Conservation (phyloP, 2,888 invertebrate genomes). For the Sarcophaga caerulescens region DNA sequence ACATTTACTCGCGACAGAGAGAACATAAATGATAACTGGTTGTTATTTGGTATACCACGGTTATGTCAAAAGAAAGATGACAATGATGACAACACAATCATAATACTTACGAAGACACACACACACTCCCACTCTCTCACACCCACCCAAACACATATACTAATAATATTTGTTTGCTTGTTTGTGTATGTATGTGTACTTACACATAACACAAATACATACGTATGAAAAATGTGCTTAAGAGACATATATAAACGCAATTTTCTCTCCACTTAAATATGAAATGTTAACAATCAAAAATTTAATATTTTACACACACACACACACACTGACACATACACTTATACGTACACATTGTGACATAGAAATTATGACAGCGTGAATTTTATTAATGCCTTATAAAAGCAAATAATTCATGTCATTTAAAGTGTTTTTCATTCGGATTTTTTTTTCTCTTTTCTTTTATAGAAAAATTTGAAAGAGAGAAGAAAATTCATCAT, state of each 20-base stretch:
- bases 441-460: background rate
- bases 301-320: conserved; percentile 63
- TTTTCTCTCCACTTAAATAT: conserved; percentile 66
- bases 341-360: background rate
- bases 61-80: conserved; percentile 58
- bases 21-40: conserved; percentile 53
- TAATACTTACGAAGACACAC: background rate
- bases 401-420: background rate
- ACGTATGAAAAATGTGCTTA: conserved; percentile 42
- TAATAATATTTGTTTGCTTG: conserved; percentile 4
- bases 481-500: background rate
- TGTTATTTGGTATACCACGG: conserved; percentile 53
- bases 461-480: background rate
- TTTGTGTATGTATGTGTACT: conserved; percentile 4
- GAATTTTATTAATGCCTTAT: background rate
- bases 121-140: background rate
- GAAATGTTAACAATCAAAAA: conserved; percentile 66
- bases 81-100: conserved; percentile 57
- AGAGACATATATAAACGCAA: conserved; percentile 59
- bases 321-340: background rate
- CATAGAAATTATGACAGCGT: conserved; percentile 51
- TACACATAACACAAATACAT: too few relatives aligned
- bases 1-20: background rate
- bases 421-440: conserved; percentile 1
- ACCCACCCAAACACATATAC: conserved; percentile 13